Percentiles rank a stretch among this genome's conserved stretches.
phyloP scores from a whole-genome alignment of 2,797 vertebrate genomes.

The Synanceia verrucosa region DNA sequence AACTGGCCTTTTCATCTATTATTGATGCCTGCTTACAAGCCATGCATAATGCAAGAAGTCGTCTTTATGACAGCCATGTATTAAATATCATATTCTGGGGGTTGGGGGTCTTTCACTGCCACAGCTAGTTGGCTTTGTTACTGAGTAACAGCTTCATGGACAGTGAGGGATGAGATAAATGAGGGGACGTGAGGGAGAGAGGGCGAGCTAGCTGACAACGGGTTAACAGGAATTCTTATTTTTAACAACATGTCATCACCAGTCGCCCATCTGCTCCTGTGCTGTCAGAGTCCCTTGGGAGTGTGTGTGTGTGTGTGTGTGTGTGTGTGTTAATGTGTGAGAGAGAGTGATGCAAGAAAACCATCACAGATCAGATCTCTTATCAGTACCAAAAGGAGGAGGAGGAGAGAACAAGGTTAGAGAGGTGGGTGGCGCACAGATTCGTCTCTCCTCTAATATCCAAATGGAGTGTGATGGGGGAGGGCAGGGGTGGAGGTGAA shows the following conservation, averaged over 20 bases:
- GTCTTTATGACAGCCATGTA: slow-evolving; percentile 74
- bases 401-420: slow-evolving; percentile 57
- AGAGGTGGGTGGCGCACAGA: slow-evolving; percentile 55
- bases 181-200: slow-evolving; percentile 21
- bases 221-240: slow-evolving; percentile 83
- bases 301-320: slow-evolving; percentile 1
- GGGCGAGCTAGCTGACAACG: slow-evolving; percentile 62
- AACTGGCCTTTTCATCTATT: slow-evolving; percentile 77
- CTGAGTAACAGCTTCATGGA: slow-evolving; percentile 18
- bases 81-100: slow-evolving; percentile 76
- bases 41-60: slow-evolving; percentile 73
- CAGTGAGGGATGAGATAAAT: slow-evolving; percentile 35
- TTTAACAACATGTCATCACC: slow-evolving; percentile 83
- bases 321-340: neutral
- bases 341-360: slow-evolving; percentile 52
- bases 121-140: slow-evolving; percentile 30
- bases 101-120: slow-evolving; percentile 41
- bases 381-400: slow-evolving; percentile 66
- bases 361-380: slow-evolving; percentile 79
- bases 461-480: slow-evolving; percentile 48
- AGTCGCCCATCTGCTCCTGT: slow-evolving; percentile 86
- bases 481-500: slow-evolving; percentile 31
- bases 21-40: slow-evolving; percentile 77
- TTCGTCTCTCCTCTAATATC: slow-evolving; percentile 39
- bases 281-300: slow-evolving; percentile 79